A percentile compares a stretch with the other conserved stretches of the same genome.
phyloP scores from a whole-genome alignment of 2,888 invertebrate species.

The Vanessa cardui region DNA sequence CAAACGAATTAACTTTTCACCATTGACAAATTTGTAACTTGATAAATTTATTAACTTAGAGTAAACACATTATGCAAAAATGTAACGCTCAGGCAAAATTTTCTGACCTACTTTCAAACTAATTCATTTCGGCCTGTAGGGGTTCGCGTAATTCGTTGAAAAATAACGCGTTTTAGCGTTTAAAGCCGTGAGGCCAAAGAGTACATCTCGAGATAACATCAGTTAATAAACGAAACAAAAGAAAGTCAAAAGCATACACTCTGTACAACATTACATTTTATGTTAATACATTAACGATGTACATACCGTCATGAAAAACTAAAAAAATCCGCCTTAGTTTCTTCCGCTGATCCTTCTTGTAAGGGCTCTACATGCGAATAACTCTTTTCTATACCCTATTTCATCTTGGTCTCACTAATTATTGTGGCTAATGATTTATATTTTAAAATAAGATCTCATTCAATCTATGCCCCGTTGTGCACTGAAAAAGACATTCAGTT shows the following conservation, averaged over 20 bases:
- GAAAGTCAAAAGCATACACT: background rate
- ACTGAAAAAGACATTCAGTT: too few relatives aligned
- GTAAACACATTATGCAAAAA: constrained; percentile 43
- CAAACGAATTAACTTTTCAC: constrained; percentile 17
- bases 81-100: constrained; percentile 40
- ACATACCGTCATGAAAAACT: too few relatives aligned
- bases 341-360: too few relatives aligned
- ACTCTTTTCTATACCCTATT: too few relatives aligned
- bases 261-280: background rate
- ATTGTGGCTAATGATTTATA: too few relatives aligned
- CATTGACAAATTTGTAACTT: constrained; percentile 23
- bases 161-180: constrained; percentile 53
- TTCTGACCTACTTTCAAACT: constrained; percentile 70
- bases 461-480: too few relatives aligned
- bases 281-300: too few relatives aligned
- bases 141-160: constrained; percentile 50
- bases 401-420: too few relatives aligned
- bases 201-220: background rate
- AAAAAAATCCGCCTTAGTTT: too few relatives aligned
- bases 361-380: too few relatives aligned
- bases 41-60: constrained; percentile 27
- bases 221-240: background rate
- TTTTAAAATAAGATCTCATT: too few relatives aligned
- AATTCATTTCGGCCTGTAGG: constrained; percentile 58
- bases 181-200: constrained; percentile 11